A percentile compares a stretch with the other conserved stretches of the same genome.
Evolutionary conservation across 2,797 vertebrate genomes (phyloP).

Genomic region (Acestrorhynchus altus): DNA sequence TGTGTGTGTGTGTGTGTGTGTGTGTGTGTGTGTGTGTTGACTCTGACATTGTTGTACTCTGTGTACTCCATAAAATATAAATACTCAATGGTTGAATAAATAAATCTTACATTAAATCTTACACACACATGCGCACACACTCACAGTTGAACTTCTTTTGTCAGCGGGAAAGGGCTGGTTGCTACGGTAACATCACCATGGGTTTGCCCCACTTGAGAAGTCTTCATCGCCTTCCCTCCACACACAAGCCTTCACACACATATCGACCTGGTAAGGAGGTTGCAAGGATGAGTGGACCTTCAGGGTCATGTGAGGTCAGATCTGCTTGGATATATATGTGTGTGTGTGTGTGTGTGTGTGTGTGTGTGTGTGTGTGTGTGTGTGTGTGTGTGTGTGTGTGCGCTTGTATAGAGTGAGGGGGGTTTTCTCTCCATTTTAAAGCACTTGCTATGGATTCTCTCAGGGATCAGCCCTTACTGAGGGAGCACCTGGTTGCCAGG

Average conservation of each 20-base stretch:
- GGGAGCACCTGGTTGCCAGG: conserved; percentile 83
- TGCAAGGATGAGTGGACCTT: conserved; percentile 10
- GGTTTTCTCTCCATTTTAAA: conserved; percentile 52
- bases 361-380: conserved; percentile 1
- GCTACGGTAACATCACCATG: conserved; percentile 60
- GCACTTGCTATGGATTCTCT: conserved; percentile 71
- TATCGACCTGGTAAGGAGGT: conserved; percentile 23
- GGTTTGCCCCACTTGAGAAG: conserved; percentile 58
- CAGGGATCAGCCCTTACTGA: conserved; percentile 74
- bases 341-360: conserved; percentile 3
- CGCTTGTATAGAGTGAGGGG: conserved; percentile 10
- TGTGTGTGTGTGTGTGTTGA: conserved; percentile 46
- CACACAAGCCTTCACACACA: conserved; percentile 15
- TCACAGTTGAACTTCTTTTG: conserved; percentile 60
- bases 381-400: conserved; percentile 12
- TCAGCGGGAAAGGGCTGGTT: conserved; percentile 57
- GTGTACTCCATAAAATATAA: conserved; percentile 72
- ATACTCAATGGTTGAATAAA: conserved; percentile 77
- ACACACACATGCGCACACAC: conserved; percentile 40
- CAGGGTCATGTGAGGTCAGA: conserved; percentile 39
- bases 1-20: conserved; percentile 7
- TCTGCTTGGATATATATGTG: neutral
- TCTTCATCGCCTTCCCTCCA: conserved; percentile 47
- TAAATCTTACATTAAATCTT: conserved; percentile 68
- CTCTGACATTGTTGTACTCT: conserved; percentile 62